Base-by-base conservation (phyloP, 2,888 invertebrate genomes). In the Idaea dimidiata region DNA sequence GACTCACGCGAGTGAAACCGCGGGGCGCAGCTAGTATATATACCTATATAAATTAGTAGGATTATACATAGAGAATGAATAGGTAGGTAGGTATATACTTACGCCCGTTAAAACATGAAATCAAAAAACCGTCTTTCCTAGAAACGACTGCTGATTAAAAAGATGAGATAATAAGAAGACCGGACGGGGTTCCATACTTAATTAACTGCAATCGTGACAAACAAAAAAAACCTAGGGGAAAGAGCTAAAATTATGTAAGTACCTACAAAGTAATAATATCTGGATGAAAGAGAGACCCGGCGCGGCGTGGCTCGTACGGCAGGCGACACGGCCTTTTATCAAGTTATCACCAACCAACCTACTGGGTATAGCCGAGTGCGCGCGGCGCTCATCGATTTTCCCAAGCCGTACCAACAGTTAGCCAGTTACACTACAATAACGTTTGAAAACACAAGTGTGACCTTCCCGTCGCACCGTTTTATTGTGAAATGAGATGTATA, bases 371-470 rank as follows among this genome's bases (percentile, higher is more conserved):
- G 17, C 56, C 10, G 16, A 79, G 77, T 89, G 91, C 91, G 91
- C 91, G 88, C 89, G 86, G 80, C 89, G 84, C 80, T 68, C 81
- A 90, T 89, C 89, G 91, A 89, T 91, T 91, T 91, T 90, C 86
- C 87, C 85, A 81, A 43, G 43, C 84, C 71, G 87, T 84, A 86
- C 87, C 87, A 86, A 80, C 80, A 87, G 87, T 87, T 89, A 80
- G 78, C 76, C 84, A 78, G 81, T 81, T 85, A 81, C 79, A 86
- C 84, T 82, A 86, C 80, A 87, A 88, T 88, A 88, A 89, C 89
- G 87, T 82, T 84, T 75, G 64, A 32, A 60, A 67, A 69, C 73
- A 75, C 75, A 78, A 76, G 79, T 76, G 74, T 76, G 74, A 79
- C 76, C 59, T 66, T 71, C 77, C 69, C 68, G 64, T 43, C 69